Base-by-base conservation (phyloP, 2,797 vertebrate genomes). In the Pelobates cultripes region DNA sequence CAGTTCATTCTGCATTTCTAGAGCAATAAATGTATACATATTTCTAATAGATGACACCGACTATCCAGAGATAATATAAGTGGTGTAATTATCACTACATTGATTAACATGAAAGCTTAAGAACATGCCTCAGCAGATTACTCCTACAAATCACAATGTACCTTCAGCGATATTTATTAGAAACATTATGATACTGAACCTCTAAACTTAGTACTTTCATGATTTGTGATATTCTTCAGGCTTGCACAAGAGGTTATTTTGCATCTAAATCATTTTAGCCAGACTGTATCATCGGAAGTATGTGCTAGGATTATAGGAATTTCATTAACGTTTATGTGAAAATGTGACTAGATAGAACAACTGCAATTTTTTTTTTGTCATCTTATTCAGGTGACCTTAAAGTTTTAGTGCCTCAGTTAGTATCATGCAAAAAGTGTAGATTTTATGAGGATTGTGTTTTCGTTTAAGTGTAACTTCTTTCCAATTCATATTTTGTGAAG, bases 61-160 rank as follows among this genome's bases (percentile, higher is more conserved):
- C 71, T 83, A 83, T 75, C 81, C 77, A 41, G 77, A 74, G 81
- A 83, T 83, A 83, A 79, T 83, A 79, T 79, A 83, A 83, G 81
- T 70, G 77, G 28, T 83, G 77, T 78, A 83, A 83, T 83, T 83
- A 83, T 83, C 81, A 78, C 71, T 57, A 63, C 71, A 70, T 74
- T 83, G 81, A 83, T 83, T 79, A 79, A 83, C 81, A 78, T 79
- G 77, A 79, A 83, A 79, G 81, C 77, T 61, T 74, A 64, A 71
- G 55, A 83, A 79, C 72, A 79, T 75, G 81, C 66, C 76, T 78
- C 81, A 43, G 71, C 66, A 74, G 76, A 83, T 79, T 83, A 83
- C 81, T 70, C 64, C 77, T 73, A 83, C 81, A 75, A 83, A 70
- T 69, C 81, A 75, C 77, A 79, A 70, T 83, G 81, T 83, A 75